Evolutionary conservation across 2,888 invertebrate species (phyloP), one percentile per base, ranked within the genome.

Genomic region (Pristionchus maxplancki): DNA sequence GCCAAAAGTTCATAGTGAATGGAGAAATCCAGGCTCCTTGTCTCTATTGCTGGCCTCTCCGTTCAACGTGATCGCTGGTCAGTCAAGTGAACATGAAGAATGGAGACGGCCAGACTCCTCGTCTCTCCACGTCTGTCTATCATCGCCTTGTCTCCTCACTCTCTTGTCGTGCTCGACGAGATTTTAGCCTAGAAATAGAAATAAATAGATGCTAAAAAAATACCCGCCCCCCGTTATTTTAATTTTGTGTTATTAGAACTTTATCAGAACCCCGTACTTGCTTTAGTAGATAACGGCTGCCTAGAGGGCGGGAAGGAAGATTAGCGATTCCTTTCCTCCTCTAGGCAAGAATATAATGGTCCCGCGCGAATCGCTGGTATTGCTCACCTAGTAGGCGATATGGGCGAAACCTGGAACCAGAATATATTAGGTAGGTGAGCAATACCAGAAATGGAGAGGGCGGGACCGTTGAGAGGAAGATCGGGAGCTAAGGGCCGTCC

Each of bases 111-210:
- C 44, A 44, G 44, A 44, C 20, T 31, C 34, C 53, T 53, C 34
- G 50, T 53, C 82, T 82, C 17, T 31, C 31, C 48, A 15, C 28
- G 81, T n/a, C 37, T 48, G 24, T 40, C 37, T 37, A 37, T 28
- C 74, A 5, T 37, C 31, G 34, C 37, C 74, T 74, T 64, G 8
- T 44, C 40, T 74, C 37, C 15, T 40, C 37, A 6, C 3, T 40
- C 71, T 81, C 31, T n/a, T 78, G 78, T 40, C 44, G 28, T 78
- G 78, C 78, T 78, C 78, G 78, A 78, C 44, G 9, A 28, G 20
- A n/a, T 78, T 78, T 78, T 78, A 1, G 24, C 44, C 20, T 78
- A 78, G 40, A 71, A 17, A 5, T 78, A 78, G 78, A 50, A 50
- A 20, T 17, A n/a, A n/a, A n/a, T 50, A 50, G 50, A 48, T 11